Conservation (phyloP, 2,888 invertebrate species). For the Smittia sp. region DNA sequence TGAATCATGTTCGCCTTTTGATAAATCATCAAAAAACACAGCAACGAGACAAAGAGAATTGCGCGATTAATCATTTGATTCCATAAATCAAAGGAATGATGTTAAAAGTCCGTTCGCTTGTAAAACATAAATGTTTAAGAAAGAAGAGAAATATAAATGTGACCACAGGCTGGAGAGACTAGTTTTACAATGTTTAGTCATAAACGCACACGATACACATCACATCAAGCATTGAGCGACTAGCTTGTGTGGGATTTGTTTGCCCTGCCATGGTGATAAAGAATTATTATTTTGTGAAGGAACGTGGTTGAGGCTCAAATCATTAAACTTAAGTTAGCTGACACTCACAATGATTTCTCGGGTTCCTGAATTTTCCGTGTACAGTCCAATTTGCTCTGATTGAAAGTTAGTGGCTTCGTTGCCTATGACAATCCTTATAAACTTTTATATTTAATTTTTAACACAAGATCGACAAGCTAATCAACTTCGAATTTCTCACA, state of each 20-base stretch:
- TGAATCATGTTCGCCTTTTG: conserved; percentile 18
- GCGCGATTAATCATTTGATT: conserved; percentile 19
- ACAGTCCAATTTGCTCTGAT: no score
- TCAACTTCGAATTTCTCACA: neutral
- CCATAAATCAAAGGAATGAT: conserved; percentile 20
- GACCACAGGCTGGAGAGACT: conserved; percentile 13
- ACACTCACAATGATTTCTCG: no score
- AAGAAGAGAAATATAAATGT: conserved; percentile 16
- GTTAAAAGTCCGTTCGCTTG: conserved; percentile 23
- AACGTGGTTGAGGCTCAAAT: neutral
- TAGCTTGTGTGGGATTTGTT: conserved; percentile 19
- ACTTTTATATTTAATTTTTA: neutral
- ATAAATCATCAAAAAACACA: conserved; percentile 15
- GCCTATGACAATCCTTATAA: no score
- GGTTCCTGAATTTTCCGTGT: no score
- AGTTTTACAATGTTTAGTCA: conserved; percentile 23
- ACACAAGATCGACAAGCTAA: neutral
- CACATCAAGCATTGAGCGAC: neutral
- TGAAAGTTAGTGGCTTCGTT: no score
- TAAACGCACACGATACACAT: conserved; percentile 15
- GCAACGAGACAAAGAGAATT: neutral
- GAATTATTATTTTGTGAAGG: neutral
- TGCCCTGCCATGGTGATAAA: neutral
- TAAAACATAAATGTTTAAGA: conserved; percentile 21
- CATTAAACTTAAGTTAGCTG: no score